Evolutionary conservation across 1,140 invertebrate genomes (phyloP).

Genomic region (Apis laboriosa): DNA sequence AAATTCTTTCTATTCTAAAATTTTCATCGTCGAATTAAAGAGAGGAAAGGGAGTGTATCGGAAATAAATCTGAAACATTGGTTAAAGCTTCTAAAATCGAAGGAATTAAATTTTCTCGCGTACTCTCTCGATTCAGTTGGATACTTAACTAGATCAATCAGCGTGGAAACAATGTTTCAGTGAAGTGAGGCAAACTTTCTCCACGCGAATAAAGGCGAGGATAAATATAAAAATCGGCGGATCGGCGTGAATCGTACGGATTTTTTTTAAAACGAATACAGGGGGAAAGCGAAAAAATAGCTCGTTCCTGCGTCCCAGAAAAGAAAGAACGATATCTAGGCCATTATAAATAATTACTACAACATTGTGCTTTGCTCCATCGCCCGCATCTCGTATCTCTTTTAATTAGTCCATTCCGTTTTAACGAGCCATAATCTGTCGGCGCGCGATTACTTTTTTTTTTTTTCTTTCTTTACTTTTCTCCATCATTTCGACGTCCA

Average conservation of each 20-base stretch:
- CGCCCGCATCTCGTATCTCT: slow-evolving; percentile 21
- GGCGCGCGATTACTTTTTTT: neutral
- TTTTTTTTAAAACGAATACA: neutral
- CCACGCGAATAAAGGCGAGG: neutral
- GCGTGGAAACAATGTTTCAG: too few relatives aligned
- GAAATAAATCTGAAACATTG: too few relatives aligned
- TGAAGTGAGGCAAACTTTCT: neutral
- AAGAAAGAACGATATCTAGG: slow-evolving; percentile 28
- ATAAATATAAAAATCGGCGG: neutral
- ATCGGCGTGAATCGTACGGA: too few relatives aligned
- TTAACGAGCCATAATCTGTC: slow-evolving; percentile 42
- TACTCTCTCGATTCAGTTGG: too few relatives aligned
- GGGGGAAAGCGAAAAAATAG: neutral
- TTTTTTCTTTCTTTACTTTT: neutral
- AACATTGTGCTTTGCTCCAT: slow-evolving; percentile 17
- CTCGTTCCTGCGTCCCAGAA: slow-evolving; percentile 6
- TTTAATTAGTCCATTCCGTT: slow-evolving; percentile 42
- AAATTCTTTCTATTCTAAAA: too few relatives aligned
- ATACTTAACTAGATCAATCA: too few relatives aligned
- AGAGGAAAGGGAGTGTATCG: too few relatives aligned
- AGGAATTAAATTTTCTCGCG: too few relatives aligned
- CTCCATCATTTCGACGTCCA: too few relatives aligned
- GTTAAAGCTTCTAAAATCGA: too few relatives aligned
- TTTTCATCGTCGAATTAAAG: too few relatives aligned
- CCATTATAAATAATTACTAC: slow-evolving; percentile 29